Evolutionary conservation across 2,113 vertebrate genomes (phyloP).

Genomic region (Rhipidura dahli): DNA sequence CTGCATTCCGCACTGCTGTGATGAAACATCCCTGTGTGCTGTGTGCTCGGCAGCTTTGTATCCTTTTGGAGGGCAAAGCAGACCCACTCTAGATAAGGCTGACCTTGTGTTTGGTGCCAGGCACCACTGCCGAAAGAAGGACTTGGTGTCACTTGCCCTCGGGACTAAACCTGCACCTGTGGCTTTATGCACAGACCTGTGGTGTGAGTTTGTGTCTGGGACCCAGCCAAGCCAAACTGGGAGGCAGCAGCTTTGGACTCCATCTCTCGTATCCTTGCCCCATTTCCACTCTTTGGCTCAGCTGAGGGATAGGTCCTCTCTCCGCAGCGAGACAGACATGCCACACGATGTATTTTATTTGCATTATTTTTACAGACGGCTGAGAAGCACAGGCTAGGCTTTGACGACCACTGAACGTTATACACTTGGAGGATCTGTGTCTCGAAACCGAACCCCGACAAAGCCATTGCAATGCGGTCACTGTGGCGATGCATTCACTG

Average conservation of each 20-base stretch:
- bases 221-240: not conserved
- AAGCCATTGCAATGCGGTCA: accelerated
- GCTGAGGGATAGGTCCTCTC: not conserved
- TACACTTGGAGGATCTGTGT: not conserved
- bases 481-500: accelerated
- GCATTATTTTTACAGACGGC: not conserved
- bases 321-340: accelerated
- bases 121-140: not conserved
- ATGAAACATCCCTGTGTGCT: not conserved
- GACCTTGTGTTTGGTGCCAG: not conserved
- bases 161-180: not conserved
- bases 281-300: not conserved
- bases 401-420: accelerated
- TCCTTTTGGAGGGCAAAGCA: not conserved
- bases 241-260: not conserved
- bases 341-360: not conserved
- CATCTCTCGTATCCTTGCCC: not conserved
- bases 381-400: not conserved
- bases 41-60: accelerated
- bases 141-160: not conserved
- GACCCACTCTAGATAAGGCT: accelerated
- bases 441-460: not conserved
- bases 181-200: accelerated
- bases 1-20: accelerated
- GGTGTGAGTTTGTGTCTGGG: not conserved